Conservation (phyloP, 2,888 invertebrate species). For the Agriopis leucophaearia region DNA sequence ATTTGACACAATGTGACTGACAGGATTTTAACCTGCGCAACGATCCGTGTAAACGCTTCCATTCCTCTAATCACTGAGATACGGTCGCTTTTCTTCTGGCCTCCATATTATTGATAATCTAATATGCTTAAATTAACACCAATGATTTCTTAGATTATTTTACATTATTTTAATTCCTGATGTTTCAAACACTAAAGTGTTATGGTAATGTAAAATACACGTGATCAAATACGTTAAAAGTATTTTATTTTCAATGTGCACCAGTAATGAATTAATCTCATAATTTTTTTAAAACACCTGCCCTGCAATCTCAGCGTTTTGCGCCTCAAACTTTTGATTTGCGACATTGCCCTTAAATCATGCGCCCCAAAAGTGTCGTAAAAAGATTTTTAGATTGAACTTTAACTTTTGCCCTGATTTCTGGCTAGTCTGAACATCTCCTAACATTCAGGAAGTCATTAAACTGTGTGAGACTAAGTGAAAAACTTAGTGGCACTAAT, state of each 20-base stretch:
- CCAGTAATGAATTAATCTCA: neutral
- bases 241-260: neutral
- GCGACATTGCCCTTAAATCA: slow-evolving; percentile 34
- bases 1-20: too few relatives aligned
- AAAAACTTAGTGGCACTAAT: slow-evolving; percentile 45
- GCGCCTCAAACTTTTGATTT: slow-evolving; percentile 47
- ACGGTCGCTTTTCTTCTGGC: too few relatives aligned
- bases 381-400: slow-evolving; percentile 45
- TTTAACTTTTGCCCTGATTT: slow-evolving; percentile 37
- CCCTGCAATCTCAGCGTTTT: slow-evolving; percentile 26
- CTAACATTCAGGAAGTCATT: slow-evolving; percentile 50
- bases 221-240: too few relatives aligned
- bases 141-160: too few relatives aligned
- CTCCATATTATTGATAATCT: too few relatives aligned
- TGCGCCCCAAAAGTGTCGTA: slow-evolving; percentile 32
- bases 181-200: neutral
- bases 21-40: too few relatives aligned
- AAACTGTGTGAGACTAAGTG: slow-evolving; percentile 53
- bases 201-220: neutral
- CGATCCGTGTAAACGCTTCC: too few relatives aligned
- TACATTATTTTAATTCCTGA: neutral
- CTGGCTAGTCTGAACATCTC: slow-evolving; percentile 35
- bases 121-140: too few relatives aligned
- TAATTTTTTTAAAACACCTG: slow-evolving; percentile 16
- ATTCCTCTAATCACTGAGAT: too few relatives aligned